Base-by-base conservation (phyloP, 1,140 invertebrate genomes). In the Campodea augens region DNA sequence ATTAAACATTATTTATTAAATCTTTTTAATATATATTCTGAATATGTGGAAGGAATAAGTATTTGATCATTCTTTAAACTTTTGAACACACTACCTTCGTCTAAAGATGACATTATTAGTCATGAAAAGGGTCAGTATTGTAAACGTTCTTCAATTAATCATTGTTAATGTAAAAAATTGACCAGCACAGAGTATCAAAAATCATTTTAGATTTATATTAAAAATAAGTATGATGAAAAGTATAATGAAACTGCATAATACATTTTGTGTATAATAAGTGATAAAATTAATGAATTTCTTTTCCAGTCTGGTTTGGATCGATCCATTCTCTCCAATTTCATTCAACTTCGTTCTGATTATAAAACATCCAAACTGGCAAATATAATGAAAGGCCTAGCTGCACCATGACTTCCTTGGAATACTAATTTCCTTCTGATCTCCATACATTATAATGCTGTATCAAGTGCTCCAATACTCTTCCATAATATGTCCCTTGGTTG, bases 261-360 rank as follows among this genome's bases (percentile, higher is more conserved):
- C n/a, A n/a, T n/a, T n/a, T 41, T 49, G 4, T 15, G 20, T 47
- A 20, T 46, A 27, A 24, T 39, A 25, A 36, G 38, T 25, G 7
- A 39, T 48, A 23, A 15, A 40, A 15, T 43, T 10, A 42, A 25
- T 49, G 24, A 55, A 45, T 53, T 55, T 55, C 60, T 56, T 55
- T 72, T 72, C 45, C 66, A 93, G 87, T 81, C 78, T 49, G 77
- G 80, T 53, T 60, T 95, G 54, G 90, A 95, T 55, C 76, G 80
- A 47, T 77, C 81, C 0, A 80, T 91, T 48, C 62, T 95, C 7
- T 69, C 81, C 45, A 91, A 81, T 65, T 96, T 96, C 63, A 86
- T 97, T 52, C 89, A 95, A 63, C 68, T 97, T 19, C 72, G 92
- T 47, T 78, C 78, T 10, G 92, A 98, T 62, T 92, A 81, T 60